Conservation (phyloP, 2,888 invertebrate species). For the Cremastinae sp. region DNA sequence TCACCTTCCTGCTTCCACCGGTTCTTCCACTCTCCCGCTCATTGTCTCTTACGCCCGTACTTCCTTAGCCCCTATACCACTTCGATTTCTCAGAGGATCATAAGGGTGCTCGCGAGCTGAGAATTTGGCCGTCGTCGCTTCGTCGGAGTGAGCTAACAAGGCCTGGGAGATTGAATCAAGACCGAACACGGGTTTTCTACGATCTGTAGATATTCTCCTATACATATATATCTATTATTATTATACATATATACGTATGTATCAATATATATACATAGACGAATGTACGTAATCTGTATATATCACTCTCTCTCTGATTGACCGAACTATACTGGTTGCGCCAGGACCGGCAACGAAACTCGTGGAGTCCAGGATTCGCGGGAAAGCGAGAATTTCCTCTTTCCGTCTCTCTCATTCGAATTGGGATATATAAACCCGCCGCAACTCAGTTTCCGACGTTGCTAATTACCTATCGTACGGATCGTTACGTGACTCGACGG, state of each 20-base stretch:
- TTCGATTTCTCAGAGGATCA: constrained; percentile 26
- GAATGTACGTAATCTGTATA: too few relatives aligned
- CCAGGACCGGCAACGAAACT: constrained; percentile 35
- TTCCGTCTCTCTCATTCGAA: constrained; percentile 11
- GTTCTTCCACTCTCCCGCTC: background rate
- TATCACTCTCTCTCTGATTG: constrained; percentile 57
- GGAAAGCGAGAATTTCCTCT: constrained; percentile 6
- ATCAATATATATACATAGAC: too few relatives aligned
- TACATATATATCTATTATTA: background rate
- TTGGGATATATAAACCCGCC: constrained; percentile 47
- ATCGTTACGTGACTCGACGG: constrained; percentile 64
- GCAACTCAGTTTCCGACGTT: constrained; percentile 45
- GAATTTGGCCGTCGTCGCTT: constrained; percentile 44
- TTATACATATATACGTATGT: constrained; percentile 10
- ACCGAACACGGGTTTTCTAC: constrained; percentile 63
- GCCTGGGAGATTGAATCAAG: constrained; percentile 72
- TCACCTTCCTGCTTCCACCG: background rate
- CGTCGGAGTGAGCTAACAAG: constrained; percentile 66
- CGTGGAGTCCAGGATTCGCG: constrained; percentile 18
- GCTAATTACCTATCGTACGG: constrained; percentile 64
- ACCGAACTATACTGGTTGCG: constrained; percentile 56
- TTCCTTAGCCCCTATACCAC: background rate
- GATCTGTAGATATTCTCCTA: constrained; percentile 45
- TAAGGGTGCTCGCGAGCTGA: constrained; percentile 33
- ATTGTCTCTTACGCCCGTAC: constrained; percentile 6